Conservation (phyloP, 2,888 invertebrate species). For the Drosophila macrospina region DNA sequence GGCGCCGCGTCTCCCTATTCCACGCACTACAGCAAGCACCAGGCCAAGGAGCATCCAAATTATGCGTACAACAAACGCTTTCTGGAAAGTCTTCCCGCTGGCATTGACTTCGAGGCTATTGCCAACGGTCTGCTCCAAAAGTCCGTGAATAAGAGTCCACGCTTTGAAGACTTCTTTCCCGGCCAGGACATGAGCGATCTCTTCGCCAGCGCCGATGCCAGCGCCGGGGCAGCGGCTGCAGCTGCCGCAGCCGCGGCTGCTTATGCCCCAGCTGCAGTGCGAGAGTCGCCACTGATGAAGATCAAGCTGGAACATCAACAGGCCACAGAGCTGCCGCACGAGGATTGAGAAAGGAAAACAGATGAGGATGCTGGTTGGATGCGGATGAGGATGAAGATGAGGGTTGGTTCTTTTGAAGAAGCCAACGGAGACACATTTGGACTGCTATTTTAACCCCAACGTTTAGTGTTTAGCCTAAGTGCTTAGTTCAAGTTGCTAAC, state of each 20-base stretch:
- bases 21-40: slow-evolving; percentile 72
- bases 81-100: slow-evolving; percentile 83
- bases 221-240: slow-evolving; percentile 66
- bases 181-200: slow-evolving; percentile 83
- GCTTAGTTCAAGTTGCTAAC: slow-evolving; percentile 66
- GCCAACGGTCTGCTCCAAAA: slow-evolving; percentile 84
- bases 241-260: slow-evolving; percentile 71
- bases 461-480: slow-evolving; percentile 70
- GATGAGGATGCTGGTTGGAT: background rate
- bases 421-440: slow-evolving; percentile 66
- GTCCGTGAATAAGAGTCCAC: slow-evolving; percentile 84
- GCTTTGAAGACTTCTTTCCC: slow-evolving; percentile 84
- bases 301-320: slow-evolving; percentile 84
- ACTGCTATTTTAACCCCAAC: slow-evolving; percentile 84
- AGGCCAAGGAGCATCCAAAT: slow-evolving; percentile 78
- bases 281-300: slow-evolving; percentile 83
- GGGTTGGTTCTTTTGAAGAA: slow-evolving; percentile 60
- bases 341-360: slow-evolving; percentile 77
- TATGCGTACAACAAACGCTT: slow-evolving; percentile 83
- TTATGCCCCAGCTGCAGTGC: slow-evolving; percentile 66
- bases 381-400: background rate
- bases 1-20: slow-evolving; percentile 78
- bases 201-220: slow-evolving; percentile 75
- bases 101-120: slow-evolving; percentile 84
- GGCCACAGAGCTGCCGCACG: slow-evolving; percentile 82